A percentile compares a stretch with the other conserved stretches of the same genome.
Evolutionary conservation across 2,113 vertebrate species (phyloP).

Genomic region (Crocuta crocuta): DNA sequence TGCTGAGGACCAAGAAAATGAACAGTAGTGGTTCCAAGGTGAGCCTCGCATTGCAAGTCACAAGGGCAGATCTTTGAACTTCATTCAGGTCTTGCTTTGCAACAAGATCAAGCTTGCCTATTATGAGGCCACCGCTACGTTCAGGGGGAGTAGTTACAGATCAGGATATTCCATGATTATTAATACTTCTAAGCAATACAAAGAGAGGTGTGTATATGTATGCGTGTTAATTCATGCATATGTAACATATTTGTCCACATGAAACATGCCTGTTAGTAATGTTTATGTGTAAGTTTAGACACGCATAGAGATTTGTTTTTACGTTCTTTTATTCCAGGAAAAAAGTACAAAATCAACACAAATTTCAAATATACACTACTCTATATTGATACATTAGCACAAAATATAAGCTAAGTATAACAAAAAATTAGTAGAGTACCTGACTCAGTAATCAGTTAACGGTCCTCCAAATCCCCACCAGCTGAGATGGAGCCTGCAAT

Average conservation of each 20-base stretch:
- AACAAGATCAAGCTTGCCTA: not conserved
- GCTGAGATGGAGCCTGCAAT: rapidly evolving
- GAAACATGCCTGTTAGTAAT: not conserved
- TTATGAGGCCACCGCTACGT: no score
- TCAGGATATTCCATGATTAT: rapidly evolving
- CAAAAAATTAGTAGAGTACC: not conserved
- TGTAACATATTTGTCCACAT: not conserved
- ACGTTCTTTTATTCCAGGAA: not conserved
- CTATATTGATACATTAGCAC: no score
- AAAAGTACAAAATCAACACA: not conserved
- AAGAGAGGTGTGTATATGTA: not conserved
- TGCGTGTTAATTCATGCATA: not conserved
- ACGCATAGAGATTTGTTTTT: not conserved
- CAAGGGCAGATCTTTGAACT: no score
- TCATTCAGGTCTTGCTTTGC: not conserved
- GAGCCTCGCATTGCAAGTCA: not conserved
- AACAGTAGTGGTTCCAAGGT: rapidly evolving
- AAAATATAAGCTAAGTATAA: not conserved
- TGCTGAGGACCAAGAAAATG: not conserved
- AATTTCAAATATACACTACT: not conserved
- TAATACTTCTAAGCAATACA: not conserved
- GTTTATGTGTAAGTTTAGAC: not conserved
- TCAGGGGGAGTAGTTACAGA: no score
- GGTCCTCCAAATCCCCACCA: rapidly evolving
- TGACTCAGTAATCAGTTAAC: not conserved